phyloP scores from a whole-genome alignment of 1,140 invertebrate species.

The Trinorchestia longiramus region DNA sequence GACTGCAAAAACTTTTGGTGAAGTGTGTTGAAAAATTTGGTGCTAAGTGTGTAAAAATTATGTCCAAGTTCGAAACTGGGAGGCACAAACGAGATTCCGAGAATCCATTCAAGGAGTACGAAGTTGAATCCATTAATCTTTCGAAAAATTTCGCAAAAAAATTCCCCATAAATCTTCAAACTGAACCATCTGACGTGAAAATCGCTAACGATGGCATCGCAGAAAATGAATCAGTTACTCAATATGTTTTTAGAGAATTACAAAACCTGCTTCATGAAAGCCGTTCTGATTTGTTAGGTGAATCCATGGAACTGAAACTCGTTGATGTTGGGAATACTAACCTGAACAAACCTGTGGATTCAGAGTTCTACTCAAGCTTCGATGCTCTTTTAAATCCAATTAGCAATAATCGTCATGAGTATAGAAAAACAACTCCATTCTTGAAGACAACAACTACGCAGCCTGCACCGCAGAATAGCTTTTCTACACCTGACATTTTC shows the following conservation, averaged over 20 bases:
- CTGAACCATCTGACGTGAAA: not conserved
- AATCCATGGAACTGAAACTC: not conserved
- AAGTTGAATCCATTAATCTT: not conserved
- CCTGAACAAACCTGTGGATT: not conserved
- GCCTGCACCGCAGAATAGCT: not conserved
- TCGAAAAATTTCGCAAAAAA: not conserved
- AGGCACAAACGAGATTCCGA: not conserved
- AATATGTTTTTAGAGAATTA: slow-evolving; percentile 44
- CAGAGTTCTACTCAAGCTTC: not conserved
- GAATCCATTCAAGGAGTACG: not conserved
- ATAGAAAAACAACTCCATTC: not conserved
- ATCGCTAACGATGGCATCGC: not conserved
- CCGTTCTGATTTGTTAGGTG: not conserved
- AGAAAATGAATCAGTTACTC: slow-evolving; percentile 34
- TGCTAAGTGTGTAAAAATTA: not conserved
- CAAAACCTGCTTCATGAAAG: slow-evolving; percentile 7
- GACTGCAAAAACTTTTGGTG: not conserved
- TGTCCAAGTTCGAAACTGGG: not conserved
- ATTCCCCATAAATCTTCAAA: not conserved
- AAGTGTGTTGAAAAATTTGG: not conserved
- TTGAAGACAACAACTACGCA: not conserved
- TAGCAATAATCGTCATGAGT: not conserved
- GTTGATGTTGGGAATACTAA: not conserved
- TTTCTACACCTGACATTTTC: not conserved
- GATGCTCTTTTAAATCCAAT: not conserved